Evolutionary conservation across 1,140 invertebrate genomes (phyloP), one percentile per base, ranked within the genome.

Genomic region (Daktulosphaira vitifoliae): DNA sequence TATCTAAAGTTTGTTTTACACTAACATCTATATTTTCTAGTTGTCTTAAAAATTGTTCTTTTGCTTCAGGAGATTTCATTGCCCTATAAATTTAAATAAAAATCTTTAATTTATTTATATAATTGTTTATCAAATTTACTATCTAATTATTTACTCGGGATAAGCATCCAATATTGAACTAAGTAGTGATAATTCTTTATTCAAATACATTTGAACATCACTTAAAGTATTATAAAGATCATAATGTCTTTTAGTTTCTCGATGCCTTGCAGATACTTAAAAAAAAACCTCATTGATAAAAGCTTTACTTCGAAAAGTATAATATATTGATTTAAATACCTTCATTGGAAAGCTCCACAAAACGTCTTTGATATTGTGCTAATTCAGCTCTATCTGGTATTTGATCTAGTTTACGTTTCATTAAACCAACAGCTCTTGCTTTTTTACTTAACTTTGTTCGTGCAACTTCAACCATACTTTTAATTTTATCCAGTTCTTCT

Each of bases 241-340:
- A 73, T 93, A 98, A 79, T 93, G 96, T 78, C 97, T 92, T 75
- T 97, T 97, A 0, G 93, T 97, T 81, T 98, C 93, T 73, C 89
- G 87, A 72, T 98, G 92, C 71, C 92, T 96, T 25, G 87, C 85
- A 66, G 90, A 86, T 73, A 98, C 92, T 95, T 74, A 65, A 83
- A 81, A 65, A 71, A 37, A 50, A n/a, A n/a, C n/a, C n/a, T n/a
- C n/a, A n/a, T n/a, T n/a, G 29, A 54, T 22, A 52, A 20, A n/a
- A n/a, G n/a, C n/a, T n/a, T n/a, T n/a, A n/a, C n/a, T n/a, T n/a
- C n/a, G 38, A 3, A 37, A 56, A 33, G 37, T 48, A 9, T 26
- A 1, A 62, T 51, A 22, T 69, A 67, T 67, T 18, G 69, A 66
- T 48, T 39, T 29, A 67, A 65, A 51, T 74, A 92, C 90, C 88